Percentiles rank a stretch among this genome's conserved stretches.
Evolutionary conservation across 2,888 invertebrate species (phyloP).

Genomic region (Nephrotoma guestfalica): DNA sequence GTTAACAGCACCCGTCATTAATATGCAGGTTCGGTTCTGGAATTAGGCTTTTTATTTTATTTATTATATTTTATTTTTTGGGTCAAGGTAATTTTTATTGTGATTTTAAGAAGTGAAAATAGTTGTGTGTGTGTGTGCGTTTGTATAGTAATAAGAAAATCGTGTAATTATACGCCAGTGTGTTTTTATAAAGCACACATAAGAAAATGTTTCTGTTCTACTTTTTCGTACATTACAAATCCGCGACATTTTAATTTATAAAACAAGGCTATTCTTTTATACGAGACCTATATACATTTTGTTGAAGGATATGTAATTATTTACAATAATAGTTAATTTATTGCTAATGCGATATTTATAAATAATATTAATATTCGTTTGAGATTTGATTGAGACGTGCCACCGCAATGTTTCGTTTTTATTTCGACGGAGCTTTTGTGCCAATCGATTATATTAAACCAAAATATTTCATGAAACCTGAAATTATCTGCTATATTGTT

Average conservation of each 20-base stretch:
- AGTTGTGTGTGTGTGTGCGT: neutral
- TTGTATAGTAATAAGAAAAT: conserved; percentile 18
- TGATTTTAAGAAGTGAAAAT: conserved; percentile 2
- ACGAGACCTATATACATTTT: neutral
- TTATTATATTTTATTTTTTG: conserved; percentile 1
- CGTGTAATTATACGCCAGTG: conserved; percentile 8
- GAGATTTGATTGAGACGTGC: neutral
- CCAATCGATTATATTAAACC: neutral
- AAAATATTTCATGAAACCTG: neutral
- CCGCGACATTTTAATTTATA: neutral
- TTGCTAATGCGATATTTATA: neutral
- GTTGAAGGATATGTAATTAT: neutral
- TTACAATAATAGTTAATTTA: neutral
- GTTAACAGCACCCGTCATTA: conserved; percentile 46
- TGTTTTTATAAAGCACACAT: neutral
- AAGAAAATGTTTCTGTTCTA: neutral
- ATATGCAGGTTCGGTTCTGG: conserved; percentile 32
- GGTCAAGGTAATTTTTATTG: neutral
- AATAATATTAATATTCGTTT: neutral
- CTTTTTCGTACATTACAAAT: neutral
- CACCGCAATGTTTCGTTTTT: neutral
- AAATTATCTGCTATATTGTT: neutral
- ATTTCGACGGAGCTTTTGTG: neutral
- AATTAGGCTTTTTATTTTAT: neutral
- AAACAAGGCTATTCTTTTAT: neutral